Percentiles rank a stretch among this genome's conserved stretches.
Evolutionary conservation across 2,113 vertebrate genomes (phyloP).

Genomic region (Myotis lucifugus): DNA sequence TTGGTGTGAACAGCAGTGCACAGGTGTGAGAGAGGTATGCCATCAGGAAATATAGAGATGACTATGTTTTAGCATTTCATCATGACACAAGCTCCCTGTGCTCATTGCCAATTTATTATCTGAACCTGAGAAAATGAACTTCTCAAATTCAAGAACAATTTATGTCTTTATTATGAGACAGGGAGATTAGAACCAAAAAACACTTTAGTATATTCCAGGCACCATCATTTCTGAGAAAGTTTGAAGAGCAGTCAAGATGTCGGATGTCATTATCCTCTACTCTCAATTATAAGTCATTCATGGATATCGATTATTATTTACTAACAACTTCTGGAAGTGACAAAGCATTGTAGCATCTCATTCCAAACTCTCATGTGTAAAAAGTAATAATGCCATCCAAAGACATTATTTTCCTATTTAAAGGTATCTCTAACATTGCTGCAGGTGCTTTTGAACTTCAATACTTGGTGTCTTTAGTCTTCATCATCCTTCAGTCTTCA

Average conservation of each 20-base stretch:
- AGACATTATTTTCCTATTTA: background rate
- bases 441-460: background rate
- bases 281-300: conserved; percentile 40
- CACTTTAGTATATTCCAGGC: background rate
- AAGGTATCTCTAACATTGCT: background rate
- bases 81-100: background rate
- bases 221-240: conserved; percentile 22
- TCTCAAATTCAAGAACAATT: conserved; percentile 45
- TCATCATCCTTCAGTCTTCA: background rate
- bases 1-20: background rate
- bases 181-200: background rate
- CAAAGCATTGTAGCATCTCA: background rate
- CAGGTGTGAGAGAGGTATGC: background rate
- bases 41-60: conserved; percentile 12
- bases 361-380: background rate
- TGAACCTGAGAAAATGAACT: conserved; percentile 50
- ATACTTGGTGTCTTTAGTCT: background rate
- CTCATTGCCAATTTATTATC: conserved; percentile 40
- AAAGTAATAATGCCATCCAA: background rate
- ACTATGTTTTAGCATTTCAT: conserved; percentile 31
- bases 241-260: background rate
- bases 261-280: background rate
- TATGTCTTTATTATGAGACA: conserved; percentile 43
- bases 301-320: conserved; percentile 46
- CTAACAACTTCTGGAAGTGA: background rate